These are phyloP conservation scores for Halcyon senegalensis DNA, from an alignment of 2,113 vertebrate genomes.

Conservation along the genomic window DNA sequence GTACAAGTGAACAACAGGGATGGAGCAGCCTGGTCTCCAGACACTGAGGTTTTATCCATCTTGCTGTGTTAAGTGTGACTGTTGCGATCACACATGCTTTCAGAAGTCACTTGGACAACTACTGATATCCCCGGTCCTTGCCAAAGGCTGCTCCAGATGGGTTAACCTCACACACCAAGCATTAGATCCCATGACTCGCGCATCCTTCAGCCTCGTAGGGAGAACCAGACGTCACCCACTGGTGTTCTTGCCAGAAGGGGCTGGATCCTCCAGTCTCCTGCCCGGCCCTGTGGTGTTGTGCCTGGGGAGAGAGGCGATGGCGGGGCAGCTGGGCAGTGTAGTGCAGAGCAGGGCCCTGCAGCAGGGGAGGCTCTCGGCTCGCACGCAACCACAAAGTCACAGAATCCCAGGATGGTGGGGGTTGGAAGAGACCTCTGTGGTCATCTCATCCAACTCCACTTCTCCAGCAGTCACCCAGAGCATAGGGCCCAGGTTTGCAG, in stretches of 20 bases:
- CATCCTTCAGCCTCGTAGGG: too few species aligned
- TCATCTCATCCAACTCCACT: too few species aligned
- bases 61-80: neutral
- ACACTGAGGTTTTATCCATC: neutral
- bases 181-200: neutral
- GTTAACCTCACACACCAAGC: too few species aligned
- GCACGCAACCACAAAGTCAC: neutral
- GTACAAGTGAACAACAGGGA: neutral
- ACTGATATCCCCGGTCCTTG: neutral
- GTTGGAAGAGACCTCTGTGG: too few species aligned
- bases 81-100: neutral
- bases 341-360: rapidly evolving
- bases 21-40: neutral
- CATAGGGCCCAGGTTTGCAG: too few species aligned
- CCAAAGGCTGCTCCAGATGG: neutral
- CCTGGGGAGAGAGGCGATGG: neutral
- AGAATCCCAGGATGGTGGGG: neutral
- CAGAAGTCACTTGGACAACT: neutral
- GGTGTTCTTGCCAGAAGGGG: neutral
- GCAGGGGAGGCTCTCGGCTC: rapidly evolving
- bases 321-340: rapidly evolving
- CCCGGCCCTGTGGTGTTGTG: rapidly evolving
- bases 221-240: neutral
- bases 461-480: too few species aligned
- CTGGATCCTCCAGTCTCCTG: neutral